phyloP scores from a whole-genome alignment of 2,113 vertebrate species.

The Phoenicopterus ruber region DNA sequence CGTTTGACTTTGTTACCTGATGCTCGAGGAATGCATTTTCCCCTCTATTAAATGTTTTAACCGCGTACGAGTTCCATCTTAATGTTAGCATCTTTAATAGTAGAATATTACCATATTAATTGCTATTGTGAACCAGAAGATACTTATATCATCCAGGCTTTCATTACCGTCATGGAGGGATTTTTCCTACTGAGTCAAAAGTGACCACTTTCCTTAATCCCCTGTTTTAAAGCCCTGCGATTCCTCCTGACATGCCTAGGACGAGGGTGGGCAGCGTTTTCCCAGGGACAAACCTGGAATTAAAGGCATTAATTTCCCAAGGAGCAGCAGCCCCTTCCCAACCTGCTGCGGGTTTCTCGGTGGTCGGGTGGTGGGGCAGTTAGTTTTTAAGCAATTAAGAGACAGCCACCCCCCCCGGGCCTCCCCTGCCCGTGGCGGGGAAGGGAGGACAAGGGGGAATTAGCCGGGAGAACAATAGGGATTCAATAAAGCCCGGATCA shows the following conservation, averaged over 20 bases:
- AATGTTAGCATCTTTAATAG: constrained; percentile 74
- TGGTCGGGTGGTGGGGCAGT: neutral
- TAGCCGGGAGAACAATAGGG: constrained; percentile 61
- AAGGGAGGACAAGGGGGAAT: constrained; percentile 46
- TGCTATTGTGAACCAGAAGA: constrained; percentile 75
- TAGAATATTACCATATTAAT: constrained; percentile 77
- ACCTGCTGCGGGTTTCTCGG: neutral
- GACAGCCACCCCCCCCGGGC: neutral
- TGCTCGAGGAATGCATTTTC: constrained; percentile 52
- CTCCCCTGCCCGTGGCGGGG: constrained; percentile 12
- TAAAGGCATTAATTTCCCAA: neutral
- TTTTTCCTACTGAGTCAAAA: constrained; percentile 73
- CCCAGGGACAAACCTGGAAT: constrained; percentile 39
- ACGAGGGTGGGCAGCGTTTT: neutral
- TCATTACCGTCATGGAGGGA: constrained; percentile 70
- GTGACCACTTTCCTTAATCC: constrained; percentile 73
- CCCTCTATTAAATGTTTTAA: constrained; percentile 71
- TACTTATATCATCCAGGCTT: constrained; percentile 73
- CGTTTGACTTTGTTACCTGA: constrained; percentile 68
- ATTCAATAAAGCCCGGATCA: constrained; percentile 69
- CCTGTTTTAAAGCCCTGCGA: constrained; percentile 57
- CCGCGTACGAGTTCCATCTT: constrained; percentile 62
- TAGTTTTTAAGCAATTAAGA: constrained; percentile 40
- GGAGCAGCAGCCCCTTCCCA: neutral
- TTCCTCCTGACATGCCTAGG: constrained; percentile 37